Evolutionary conservation across 2,113 vertebrate genomes (phyloP), one percentile per base, ranked within the genome.

Genomic region (Emydura subglobosa): DNA sequence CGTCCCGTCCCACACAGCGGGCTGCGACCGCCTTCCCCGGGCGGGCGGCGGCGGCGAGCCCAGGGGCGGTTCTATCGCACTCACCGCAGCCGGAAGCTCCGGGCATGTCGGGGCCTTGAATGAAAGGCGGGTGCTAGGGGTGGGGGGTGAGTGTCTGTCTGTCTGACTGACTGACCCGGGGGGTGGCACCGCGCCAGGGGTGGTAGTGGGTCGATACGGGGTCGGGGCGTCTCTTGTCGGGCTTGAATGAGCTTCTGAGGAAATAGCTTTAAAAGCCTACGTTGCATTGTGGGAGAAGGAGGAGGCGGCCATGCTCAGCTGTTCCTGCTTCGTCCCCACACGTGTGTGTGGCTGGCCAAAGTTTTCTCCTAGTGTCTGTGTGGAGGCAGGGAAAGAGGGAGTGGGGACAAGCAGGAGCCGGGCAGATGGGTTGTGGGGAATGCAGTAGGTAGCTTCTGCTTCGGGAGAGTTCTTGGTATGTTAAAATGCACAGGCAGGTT

Each of bases 201-300:
- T 24, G 57, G 9, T 27, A 10, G 21, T 55, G 39, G 17, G 29
- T 22, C n/a, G n/a, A 10, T 47, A 42, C 47, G 16, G 79, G 19
- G n/a, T 44, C 47, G 13, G 19, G 12, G 27, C 34, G 7, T 53
- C 8, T 6, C 54, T 82, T 83, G 65, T 34, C 42, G 68, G 3
- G 21, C 22, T 83, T 82, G 51, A 53, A 17, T 53, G 51, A 29
- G 72, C 54, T 65, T 31, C n/a, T 74, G 89, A 91, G 96, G 97
- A 87, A 85, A 76, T 74, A 59, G 91, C 57, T 96, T 91, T 79
- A n/a, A 91, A 92, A 53, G 87, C 80, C 61, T 96, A 55, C 34
- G 85, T 57, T 89, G 95, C 94, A 95, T 96, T 90, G 88, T 92
- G 92, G 97, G 90, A 81, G 83, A 85, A 53, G 89, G 87, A 50